These are phyloP conservation scores for Aldrovandia affinis DNA, from an alignment of 2,797 vertebrate species.

Conservation along the genomic window DNA sequence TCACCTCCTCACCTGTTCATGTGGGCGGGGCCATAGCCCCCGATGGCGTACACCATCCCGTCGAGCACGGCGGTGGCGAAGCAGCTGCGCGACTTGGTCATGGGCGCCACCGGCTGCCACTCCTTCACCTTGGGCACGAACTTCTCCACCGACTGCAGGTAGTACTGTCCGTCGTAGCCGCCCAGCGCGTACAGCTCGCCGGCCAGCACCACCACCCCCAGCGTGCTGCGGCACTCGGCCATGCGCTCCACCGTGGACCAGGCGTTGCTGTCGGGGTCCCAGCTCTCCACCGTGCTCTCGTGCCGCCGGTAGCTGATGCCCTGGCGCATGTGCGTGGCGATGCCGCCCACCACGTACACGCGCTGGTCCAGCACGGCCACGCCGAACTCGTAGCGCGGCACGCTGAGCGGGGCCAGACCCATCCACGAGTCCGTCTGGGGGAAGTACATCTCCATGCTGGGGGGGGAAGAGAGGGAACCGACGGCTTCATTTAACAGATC, in stretches of 20 bases:
- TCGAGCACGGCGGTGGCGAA: constrained; percentile 92
- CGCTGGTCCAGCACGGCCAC: constrained; percentile 94
- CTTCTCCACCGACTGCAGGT: constrained; percentile 94
- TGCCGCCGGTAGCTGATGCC: constrained; percentile 91
- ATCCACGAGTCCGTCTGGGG: constrained; percentile 98
- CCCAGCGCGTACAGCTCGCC: constrained; percentile 95
- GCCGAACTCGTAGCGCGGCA: constrained; percentile 93
- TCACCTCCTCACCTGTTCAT: constrained; percentile 88
- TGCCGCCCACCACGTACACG: constrained; percentile 93
- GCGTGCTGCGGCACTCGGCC: constrained; percentile 91
- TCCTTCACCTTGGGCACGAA: constrained; percentile 91
- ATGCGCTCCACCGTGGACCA: constrained; percentile 92
- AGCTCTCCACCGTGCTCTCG: constrained; percentile 94
- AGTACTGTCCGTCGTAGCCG: constrained; percentile 94
- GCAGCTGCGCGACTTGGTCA: constrained; percentile 95
- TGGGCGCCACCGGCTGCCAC: constrained; percentile 94
- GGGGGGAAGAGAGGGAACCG: constrained; percentile 15
- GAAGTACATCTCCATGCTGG: constrained; percentile 98
- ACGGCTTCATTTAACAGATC: background rate
- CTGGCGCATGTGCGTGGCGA: constrained; percentile 91
- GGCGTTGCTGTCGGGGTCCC: constrained; percentile 95
- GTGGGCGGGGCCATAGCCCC: constrained; percentile 94
- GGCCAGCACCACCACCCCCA: constrained; percentile 88
- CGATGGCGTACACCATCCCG: constrained; percentile 97
- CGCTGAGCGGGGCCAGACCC: constrained; percentile 90